These are phyloP conservation scores for Xyliphius kryptos DNA, from an alignment of 2,113 vertebrate species.

Conservation along the genomic window DNA sequence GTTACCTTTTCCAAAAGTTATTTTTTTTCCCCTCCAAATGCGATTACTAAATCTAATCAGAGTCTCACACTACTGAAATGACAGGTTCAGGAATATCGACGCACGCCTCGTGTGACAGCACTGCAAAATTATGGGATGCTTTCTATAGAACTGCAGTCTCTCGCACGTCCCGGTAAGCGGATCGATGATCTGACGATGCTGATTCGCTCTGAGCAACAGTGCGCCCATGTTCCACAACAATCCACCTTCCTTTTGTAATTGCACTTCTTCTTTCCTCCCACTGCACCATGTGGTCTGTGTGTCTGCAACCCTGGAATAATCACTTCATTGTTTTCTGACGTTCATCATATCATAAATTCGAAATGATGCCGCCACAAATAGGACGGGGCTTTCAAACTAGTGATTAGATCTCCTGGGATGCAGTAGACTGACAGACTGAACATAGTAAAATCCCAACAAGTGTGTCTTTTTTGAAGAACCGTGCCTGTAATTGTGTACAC, in stretches of 20 bases:
- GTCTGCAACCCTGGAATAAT: neutral
- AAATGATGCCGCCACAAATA: neutral
- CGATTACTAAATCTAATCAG: neutral
- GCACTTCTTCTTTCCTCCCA: neutral
- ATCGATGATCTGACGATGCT: neutral
- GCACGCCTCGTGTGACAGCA: neutral
- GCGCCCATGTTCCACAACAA: constrained; percentile 5
- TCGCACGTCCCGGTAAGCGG: constrained; percentile 2
- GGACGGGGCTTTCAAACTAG: neutral
- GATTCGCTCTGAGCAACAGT: neutral
- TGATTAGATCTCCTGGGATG: neutral
- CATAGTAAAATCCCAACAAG: constrained; percentile 8
- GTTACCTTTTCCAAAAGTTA: neutral
- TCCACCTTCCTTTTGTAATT: neutral
- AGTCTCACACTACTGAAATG: neutral
- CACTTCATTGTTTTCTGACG: neutral
- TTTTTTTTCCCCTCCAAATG: neutral
- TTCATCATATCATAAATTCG: neutral
- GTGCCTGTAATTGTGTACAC: neutral
- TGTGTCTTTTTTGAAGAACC: constrained; percentile 17
- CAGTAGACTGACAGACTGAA: neutral
- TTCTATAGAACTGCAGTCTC: neutral
- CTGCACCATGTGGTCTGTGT: neutral
- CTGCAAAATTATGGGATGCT: neutral
- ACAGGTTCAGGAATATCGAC: neutral